Base-by-base conservation (phyloP, 2,797 vertebrate species). In the Novumbra hubbsi region DNA sequence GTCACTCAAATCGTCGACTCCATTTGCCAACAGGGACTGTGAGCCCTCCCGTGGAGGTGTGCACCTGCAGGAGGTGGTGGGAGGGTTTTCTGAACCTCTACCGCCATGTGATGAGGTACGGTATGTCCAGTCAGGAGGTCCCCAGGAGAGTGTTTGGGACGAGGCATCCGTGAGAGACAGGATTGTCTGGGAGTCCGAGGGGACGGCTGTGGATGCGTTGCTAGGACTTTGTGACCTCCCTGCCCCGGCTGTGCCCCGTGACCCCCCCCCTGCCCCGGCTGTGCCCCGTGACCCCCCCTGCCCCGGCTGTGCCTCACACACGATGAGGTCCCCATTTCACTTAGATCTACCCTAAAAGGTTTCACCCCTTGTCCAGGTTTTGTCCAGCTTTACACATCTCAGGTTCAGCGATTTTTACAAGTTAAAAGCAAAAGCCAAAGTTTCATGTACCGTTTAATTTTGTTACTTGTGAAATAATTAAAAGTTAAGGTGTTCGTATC, bases 161-260 rank as follows among this genome's bases (percentile, higher is more conserved):
- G 69, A 16, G 16, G 30, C 28, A 64, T 15, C 8, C 49, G 62
- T 8, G 69, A 80, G 57, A 62, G 70, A 68, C 0, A 19, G 6
- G 15, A 60, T 0, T 5, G 72, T 85, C 0, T 79, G 83, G 0
- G 74, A 82, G 32, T 80, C 64, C 0, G 88, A 89, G 67, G 28
- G 45, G 7, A 68, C 78, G 1, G 88, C 85, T 1, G 74, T 84
- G n/a, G 7, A 38, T 0, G 82, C 68, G 0, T 82, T 89, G 60
- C 68, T 87, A 5, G 81, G 57, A 64, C 82, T 89, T 2, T 5
- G 73, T 67, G n/a, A 38, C 34, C 34, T 14, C 41, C 14, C 41
- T 12, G 34, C 34, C 34, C 3, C 34, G 34, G 12, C 41, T 45
- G 12, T 3, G 41, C 2, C 41, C 9, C 41, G 6, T 12, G 41